Evolutionary conservation across 2,113 vertebrate genomes (phyloP).

Genomic region (Polyodon spathula): DNA sequence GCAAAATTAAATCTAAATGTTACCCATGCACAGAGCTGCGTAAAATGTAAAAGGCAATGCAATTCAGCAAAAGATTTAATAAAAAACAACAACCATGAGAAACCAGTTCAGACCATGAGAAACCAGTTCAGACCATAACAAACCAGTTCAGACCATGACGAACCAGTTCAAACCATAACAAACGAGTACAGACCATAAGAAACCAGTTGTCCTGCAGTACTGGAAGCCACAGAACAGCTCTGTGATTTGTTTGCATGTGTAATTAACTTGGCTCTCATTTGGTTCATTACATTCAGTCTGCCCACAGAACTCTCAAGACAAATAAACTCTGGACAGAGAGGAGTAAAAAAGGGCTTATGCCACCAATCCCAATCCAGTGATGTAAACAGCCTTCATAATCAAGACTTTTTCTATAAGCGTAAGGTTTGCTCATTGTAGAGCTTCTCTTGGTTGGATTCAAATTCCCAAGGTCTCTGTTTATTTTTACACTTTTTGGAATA

Average conservation of each 20-base stretch:
- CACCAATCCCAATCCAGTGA: slow-evolving; percentile 45
- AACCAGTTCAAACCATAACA: neutral
- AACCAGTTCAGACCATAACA: neutral
- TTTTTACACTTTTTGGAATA: slow-evolving; percentile 68
- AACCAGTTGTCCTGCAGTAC: neutral
- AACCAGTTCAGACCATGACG: neutral
- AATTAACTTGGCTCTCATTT: neutral
- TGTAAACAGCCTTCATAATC: slow-evolving; percentile 39
- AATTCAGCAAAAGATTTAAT: too few relatives aligned
- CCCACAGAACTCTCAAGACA: slow-evolving; percentile 1
- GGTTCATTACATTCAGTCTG: neutral
- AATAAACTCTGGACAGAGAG: slow-evolving; percentile 5
- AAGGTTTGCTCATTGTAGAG: slow-evolving; percentile 50
- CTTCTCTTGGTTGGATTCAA: slow-evolving; percentile 49
- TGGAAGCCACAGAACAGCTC: neutral
- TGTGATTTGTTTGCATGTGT: neutral
- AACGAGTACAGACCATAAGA: too few relatives aligned
- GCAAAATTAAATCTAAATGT: too few relatives aligned
- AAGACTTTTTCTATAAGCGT: slow-evolving; percentile 47
- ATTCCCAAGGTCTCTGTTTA: slow-evolving; percentile 72
- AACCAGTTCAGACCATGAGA: too few relatives aligned
- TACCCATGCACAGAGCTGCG: too few relatives aligned
- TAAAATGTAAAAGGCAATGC: too few relatives aligned
- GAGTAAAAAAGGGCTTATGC: slow-evolving; percentile 32
- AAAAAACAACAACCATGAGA: too few relatives aligned